Percentiles rank a stretch among this genome's conserved stretches.
phyloP scores from a whole-genome alignment of 1,140 invertebrate genomes.

The Leptoteleia sp. region DNA sequence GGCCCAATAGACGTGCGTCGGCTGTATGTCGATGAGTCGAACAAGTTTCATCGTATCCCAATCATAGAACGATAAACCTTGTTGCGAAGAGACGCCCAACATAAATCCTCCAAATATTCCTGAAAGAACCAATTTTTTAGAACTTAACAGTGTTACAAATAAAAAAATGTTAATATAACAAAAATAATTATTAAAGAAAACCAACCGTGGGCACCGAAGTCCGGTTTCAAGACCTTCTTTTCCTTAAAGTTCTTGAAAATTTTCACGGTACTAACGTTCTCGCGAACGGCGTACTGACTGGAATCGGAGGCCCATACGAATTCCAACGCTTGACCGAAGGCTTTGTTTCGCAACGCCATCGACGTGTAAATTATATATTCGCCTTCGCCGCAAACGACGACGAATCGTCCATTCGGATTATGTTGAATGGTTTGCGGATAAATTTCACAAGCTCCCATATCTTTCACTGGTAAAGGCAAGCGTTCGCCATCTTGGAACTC shows the following conservation, averaged over 20 bases:
- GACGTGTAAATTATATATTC: constrained; percentile 99
- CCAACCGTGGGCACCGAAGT: constrained; percentile 95
- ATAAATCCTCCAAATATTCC: constrained; percentile 98
- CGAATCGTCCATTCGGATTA: constrained; percentile 99
- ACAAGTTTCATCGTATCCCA: constrained; percentile 97
- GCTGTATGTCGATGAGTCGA: constrained; percentile 97
- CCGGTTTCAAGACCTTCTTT: constrained; percentile 95
- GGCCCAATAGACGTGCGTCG: constrained; percentile 97
- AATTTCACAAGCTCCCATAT: constrained; percentile 99
- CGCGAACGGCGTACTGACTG: constrained; percentile 96
- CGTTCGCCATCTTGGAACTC: constrained; percentile 84
- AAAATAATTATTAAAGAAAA: too few species aligned
- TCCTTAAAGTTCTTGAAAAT: constrained; percentile 99
- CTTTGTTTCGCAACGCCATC: constrained; percentile 99
- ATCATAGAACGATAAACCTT: constrained; percentile 97
- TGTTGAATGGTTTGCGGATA: constrained; percentile 99
- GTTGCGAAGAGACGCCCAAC: constrained; percentile 95
- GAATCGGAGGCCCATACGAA: constrained; percentile 99
- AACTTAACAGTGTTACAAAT: too few species aligned
- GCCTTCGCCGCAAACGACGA: constrained; percentile 99
- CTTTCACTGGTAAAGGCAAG: constrained; percentile 95
- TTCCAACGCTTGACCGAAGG: constrained; percentile 98
- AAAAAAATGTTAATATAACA: too few species aligned
- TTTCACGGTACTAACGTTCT: constrained; percentile 94
- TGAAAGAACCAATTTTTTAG: too few species aligned